phyloP scores from a whole-genome alignment of 2,797 vertebrate species.

The Parotocinclus haroldoi region DNA sequence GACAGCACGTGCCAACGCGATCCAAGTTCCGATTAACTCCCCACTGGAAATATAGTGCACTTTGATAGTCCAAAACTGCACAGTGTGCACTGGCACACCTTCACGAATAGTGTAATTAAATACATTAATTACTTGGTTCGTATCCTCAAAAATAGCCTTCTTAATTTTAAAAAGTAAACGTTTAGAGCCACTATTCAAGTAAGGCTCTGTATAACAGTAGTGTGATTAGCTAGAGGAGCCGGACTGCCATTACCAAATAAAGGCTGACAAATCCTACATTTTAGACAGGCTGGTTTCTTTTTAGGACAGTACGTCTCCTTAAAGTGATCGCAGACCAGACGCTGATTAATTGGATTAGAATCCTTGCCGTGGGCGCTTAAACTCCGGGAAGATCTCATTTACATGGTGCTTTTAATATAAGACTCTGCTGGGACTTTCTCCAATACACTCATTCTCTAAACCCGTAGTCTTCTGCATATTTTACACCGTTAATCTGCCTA shows the following conservation, averaged over 20 bases:
- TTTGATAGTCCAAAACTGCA: background rate
- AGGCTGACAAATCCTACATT: background rate
- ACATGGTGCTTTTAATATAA: conserved; percentile 65
- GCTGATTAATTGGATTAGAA: conserved; percentile 69
- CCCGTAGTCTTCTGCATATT: conserved; percentile 18
- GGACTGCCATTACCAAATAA: too few relatives aligned
- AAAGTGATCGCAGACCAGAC: conserved; percentile 49
- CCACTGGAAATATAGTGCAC: background rate
- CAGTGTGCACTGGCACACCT: background rate
- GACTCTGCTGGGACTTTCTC: conserved; percentile 40
- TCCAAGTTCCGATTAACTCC: background rate
- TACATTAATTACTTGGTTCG: too few relatives aligned
- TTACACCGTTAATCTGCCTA: too few relatives aligned
- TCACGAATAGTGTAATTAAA: too few relatives aligned
- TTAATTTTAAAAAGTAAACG: too few relatives aligned
- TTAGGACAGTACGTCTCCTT: conserved; percentile 32
- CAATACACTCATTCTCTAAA: conserved; percentile 18
- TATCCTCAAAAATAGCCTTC: too few relatives aligned
- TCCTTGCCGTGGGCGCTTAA: conserved; percentile 52
- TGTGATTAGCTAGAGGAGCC: too few relatives aligned
- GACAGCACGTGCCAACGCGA: conserved; percentile 20
- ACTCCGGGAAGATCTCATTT: conserved; percentile 65
- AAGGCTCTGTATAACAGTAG: too few relatives aligned
- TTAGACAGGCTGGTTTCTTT: conserved; percentile 22
- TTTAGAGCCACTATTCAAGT: too few relatives aligned